Percentiles rank a stretch among this genome's conserved stretches.
Evolutionary conservation across 2,797 vertebrate genomes (phyloP).

Genomic region (Danionella dracula): DNA sequence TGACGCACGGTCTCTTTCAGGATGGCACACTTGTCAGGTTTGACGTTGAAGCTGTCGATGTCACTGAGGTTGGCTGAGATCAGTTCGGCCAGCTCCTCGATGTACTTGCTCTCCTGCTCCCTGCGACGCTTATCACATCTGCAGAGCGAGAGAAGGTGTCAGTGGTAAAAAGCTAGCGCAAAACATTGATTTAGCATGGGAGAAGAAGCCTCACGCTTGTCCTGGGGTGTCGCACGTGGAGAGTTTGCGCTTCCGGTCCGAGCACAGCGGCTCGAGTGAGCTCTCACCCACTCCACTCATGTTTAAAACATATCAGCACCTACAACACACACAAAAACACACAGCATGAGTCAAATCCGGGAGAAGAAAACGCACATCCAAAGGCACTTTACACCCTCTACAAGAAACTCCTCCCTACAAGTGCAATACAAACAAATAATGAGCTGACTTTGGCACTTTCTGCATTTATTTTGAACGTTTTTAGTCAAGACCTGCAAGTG

Average conservation of each 20-base stretch:
- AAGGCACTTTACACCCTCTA: too few species aligned
- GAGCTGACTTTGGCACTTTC: background rate
- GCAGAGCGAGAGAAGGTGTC: slow-evolving; percentile 47
- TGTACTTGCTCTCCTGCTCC: slow-evolving; percentile 98
- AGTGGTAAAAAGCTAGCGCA: background rate
- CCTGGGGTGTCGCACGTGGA: slow-evolving; percentile 87
- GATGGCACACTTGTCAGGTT: slow-evolving; percentile 98
- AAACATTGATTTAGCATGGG: background rate
- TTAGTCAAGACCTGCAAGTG: slow-evolving; percentile 35
- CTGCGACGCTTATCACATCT: slow-evolving; percentile 94
- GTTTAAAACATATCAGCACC: slow-evolving; percentile 85
- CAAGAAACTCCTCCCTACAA: background rate
- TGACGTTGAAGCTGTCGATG: slow-evolving; percentile 98
- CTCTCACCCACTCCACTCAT: slow-evolving; percentile 96
- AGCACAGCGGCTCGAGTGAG: slow-evolving; percentile 82
- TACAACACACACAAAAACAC: slow-evolving; percentile 50
- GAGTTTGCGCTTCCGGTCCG: slow-evolving; percentile 90
- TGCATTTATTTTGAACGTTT: background rate
- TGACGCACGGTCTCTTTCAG: slow-evolving; percentile 98
- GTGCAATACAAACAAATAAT: background rate
- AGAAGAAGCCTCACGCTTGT: slow-evolving; percentile 69
- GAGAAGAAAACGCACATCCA: background rate
- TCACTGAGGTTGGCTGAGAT: slow-evolving; percentile 98
- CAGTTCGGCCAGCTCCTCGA: slow-evolving; percentile 96
- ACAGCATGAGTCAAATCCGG: background rate